Evolutionary conservation across 1,140 invertebrate species (phyloP).

Genomic region (Ditylenchus dipsaci): DNA sequence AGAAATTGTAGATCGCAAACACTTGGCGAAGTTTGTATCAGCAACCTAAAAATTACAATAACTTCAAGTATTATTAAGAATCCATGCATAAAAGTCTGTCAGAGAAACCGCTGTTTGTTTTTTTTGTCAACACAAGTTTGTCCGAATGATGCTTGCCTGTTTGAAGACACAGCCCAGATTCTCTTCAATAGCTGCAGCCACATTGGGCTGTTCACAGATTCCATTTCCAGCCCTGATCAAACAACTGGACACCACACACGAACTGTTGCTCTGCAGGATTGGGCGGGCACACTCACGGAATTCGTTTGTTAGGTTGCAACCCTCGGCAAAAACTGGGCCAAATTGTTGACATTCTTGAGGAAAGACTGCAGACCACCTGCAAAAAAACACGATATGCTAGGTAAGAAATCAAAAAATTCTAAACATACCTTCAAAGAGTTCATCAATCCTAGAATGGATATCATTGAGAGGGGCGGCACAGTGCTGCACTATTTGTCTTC

Average conservation of each 20-base stretch:
- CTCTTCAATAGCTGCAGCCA: slow-evolving; percentile 47
- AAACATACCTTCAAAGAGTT: slow-evolving; percentile 43
- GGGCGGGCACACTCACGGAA: slow-evolving; percentile 39
- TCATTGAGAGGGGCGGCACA: slow-evolving; percentile 52
- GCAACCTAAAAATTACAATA: slow-evolving; percentile 36
- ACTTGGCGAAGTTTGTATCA: slow-evolving; percentile 54
- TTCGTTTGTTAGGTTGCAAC: slow-evolving; percentile 42
- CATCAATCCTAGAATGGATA: slow-evolving; percentile 41
- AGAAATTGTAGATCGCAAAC: slow-evolving; percentile 48
- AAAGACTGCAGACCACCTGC: slow-evolving; percentile 45
- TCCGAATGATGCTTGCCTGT: slow-evolving; percentile 27
- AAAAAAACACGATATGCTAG: not conserved
- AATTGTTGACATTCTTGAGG: slow-evolving; percentile 54
- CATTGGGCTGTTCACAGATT: slow-evolving; percentile 52
- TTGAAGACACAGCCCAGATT: slow-evolving; percentile 51
- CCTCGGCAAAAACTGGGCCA: slow-evolving; percentile 55
- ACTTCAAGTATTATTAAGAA: slow-evolving; percentile 18
- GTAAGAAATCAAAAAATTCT: not conserved
- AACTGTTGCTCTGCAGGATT: slow-evolving; percentile 9
- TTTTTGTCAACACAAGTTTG: not conserved
- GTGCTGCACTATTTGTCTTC: slow-evolving; percentile 50
- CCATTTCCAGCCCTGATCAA: slow-evolving; percentile 47
- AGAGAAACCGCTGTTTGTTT: too few species aligned
- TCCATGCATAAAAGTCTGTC: too few species aligned
- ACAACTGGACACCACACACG: slow-evolving; percentile 52